Evolutionary conservation across 2,113 vertebrate species (phyloP).

Genomic region (Indicator maculatus): DNA sequence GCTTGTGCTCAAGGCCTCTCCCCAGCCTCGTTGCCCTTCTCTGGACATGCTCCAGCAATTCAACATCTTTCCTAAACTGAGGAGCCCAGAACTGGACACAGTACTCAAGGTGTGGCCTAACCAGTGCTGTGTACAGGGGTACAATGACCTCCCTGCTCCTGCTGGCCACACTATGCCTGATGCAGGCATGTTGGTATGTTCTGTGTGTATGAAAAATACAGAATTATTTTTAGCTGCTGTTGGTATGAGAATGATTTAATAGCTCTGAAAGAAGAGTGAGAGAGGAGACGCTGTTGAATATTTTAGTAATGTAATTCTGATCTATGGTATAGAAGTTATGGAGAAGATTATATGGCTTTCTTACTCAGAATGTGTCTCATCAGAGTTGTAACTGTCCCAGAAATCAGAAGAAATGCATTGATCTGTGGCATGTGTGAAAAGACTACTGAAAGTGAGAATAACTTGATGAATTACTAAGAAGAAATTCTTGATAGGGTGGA

Average conservation of each 20-base stretch:
- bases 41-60: too few relatives aligned
- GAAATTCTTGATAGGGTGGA: too few relatives aligned
- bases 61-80: too few relatives aligned
- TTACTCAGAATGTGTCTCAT: neutral
- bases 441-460: neutral
- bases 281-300: slow-evolving; percentile 17
- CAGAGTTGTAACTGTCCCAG: neutral
- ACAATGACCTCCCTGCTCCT: too few relatives aligned
- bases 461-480: neutral
- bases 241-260: neutral
- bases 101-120: too few relatives aligned
- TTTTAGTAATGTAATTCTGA: neutral
- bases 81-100: too few relatives aligned
- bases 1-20: too few relatives aligned
- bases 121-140: too few relatives aligned
- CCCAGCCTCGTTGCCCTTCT: too few relatives aligned
- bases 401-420: neutral
- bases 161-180: too few relatives aligned
- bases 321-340: neutral
- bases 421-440: neutral
- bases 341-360: neutral
- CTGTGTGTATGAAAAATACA: neutral
- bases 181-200: neutral
- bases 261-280: neutral
- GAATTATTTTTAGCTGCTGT: slow-evolving; percentile 9